Conservation (phyloP, 2,113 vertebrate genomes). For the Mustela nigripes region DNA sequence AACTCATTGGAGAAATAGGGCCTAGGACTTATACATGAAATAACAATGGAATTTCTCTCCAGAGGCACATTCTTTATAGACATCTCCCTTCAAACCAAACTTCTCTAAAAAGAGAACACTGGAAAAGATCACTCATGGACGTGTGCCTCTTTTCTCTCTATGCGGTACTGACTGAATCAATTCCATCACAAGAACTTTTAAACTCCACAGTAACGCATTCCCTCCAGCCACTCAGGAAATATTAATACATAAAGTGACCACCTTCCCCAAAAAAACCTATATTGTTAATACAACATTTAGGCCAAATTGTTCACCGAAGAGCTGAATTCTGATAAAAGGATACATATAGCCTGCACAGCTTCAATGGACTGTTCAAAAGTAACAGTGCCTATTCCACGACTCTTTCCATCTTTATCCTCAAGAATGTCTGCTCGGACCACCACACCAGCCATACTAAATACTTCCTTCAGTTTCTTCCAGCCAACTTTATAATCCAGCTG, state of each 20-base stretch:
- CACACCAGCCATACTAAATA: conserved; percentile 96
- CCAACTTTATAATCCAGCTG: conserved; percentile 99
- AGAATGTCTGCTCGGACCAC: conserved; percentile 96
- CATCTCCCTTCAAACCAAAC: not conserved
- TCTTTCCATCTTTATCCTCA: conserved; percentile 98
- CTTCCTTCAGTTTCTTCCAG: conserved; percentile 99
- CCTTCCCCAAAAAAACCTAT: not conserved
- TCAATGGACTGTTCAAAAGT: conserved; percentile 98
- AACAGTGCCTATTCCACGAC: conserved; percentile 97
- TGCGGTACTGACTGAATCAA: not conserved
- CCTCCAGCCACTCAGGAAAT: not conserved
- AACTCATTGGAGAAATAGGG: not conserved
- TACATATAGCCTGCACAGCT: conserved; percentile 99
- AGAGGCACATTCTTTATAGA: not conserved
- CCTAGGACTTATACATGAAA: not conserved
- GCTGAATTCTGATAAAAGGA: conserved; percentile 87
- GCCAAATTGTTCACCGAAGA: not conserved
- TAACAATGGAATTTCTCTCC: not conserved
- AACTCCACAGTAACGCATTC: not conserved
- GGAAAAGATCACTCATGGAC: not conserved
- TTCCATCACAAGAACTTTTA: not conserved
- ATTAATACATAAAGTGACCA: not conserved
- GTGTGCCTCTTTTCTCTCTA: not conserved
- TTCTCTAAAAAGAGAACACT: not conserved
- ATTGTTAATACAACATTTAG: not conserved